Base-by-base conservation (phyloP, 37 sponge, comb jelly and placozoan species). In the Diacarnus erythraeanus region DNA sequence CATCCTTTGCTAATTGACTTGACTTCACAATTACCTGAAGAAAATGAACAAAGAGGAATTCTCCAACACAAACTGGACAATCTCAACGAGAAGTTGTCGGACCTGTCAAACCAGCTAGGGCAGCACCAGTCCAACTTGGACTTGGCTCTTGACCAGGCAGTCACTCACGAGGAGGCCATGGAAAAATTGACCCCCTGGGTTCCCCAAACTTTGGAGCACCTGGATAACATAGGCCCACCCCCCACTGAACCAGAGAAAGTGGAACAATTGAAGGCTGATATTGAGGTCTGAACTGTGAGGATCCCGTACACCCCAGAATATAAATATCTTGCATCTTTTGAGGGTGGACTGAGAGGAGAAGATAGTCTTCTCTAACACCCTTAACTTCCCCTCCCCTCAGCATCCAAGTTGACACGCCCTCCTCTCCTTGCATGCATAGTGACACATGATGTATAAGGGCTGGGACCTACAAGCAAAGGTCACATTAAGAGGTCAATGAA, bases 251-350 rank as follows among this genome's bases (percentile, higher is more conserved):
- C 80, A 15, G 72, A 85, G 18, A 57, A 74, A 1, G 77, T 90
- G 31, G 83, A 91, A 61, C 38, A 86, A 23, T 51, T 65, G 69
- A 78, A 78, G 71, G 66, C 59, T 27, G 68, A 71, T 39, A 38
- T 91, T 21, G 88, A 91, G 69, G 92, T n/a, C n/a, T n/a, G n/a
- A n/a, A n/a, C n/a, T n/a, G n/a, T n/a, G 85, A 22, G 0, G 57
- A 21, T 21, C 12, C 57, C 12, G 18, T 54, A 54, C 57, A 54
- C 57, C 18, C 57, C 12, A 21, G 18, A 18, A 54, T 54, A 54
- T 22, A 4, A 12, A 54, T 54, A 54, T 54, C 57, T 54, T 54
- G 57, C 57, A 54, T 54, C 18, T 18, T 54, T 54, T 54, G 18
- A 21, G 57, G n/a, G n/a, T n/a, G n/a, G n/a, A n/a, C n/a, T n/a